Conservation (phyloP, 2,888 invertebrate genomes). For the Cremastinae sp. region DNA sequence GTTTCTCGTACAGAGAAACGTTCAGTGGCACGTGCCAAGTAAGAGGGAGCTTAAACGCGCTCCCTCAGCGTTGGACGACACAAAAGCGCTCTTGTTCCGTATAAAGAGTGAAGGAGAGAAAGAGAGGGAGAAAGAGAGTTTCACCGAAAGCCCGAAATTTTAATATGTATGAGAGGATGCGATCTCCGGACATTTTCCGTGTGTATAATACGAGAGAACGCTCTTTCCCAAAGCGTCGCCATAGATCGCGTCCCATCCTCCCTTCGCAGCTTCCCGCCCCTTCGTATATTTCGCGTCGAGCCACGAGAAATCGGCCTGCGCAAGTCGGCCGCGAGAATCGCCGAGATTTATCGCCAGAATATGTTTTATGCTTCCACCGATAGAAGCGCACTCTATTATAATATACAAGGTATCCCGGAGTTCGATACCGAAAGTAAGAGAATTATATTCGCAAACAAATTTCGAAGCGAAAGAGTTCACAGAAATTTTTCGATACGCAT, state of each 20-base stretch:
- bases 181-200: slow-evolving; percentile 26
- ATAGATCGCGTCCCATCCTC: not conserved
- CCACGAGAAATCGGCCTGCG: slow-evolving; percentile 55
- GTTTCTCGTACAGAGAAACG: not conserved
- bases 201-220: not conserved
- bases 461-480: too few relatives aligned
- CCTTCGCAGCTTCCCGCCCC: not conserved
- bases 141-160: slow-evolving; percentile 54
- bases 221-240: too few relatives aligned
- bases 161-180: slow-evolving; percentile 61
- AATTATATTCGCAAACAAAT: too few relatives aligned
- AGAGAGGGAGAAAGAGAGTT: slow-evolving; percentile 37
- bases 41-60: slow-evolving; percentile 59
- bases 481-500: too few relatives aligned
- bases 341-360: slow-evolving; percentile 59
- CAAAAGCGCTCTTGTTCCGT: slow-evolving; percentile 15
- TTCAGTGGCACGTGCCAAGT: slow-evolving; percentile 55
- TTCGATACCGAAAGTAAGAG: too few relatives aligned
- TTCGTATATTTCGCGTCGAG: slow-evolving; percentile 8
- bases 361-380: slow-evolving; percentile 55
- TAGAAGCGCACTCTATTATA: slow-evolving; percentile 39
- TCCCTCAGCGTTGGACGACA: slow-evolving; percentile 22
- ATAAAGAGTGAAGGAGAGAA: too few relatives aligned
- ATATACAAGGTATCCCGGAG: slow-evolving; percentile 7
- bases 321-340: slow-evolving; percentile 48